Evolutionary conservation across 92 coral and sea anemone species (phyloP), one percentile per base, ranked within the genome.

Genomic region (Plumapathes pennacea): DNA sequence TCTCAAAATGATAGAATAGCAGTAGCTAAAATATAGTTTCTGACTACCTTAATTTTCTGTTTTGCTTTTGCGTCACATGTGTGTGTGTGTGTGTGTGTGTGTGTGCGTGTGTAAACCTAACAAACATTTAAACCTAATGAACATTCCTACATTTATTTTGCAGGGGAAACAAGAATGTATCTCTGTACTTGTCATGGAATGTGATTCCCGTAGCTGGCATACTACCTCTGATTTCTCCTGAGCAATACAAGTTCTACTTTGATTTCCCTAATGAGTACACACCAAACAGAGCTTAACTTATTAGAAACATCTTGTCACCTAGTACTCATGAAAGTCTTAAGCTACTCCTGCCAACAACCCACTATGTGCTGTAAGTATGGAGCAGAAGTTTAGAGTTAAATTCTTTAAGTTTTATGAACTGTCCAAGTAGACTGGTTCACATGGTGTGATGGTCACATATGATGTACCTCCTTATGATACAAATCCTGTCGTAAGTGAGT

Each of bases 141-240:
- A 9, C 1, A 12, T 21, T 2, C 3, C 19, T 13, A 39, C 48
- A 4, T 54, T 46, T 21, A 24, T 38, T 49, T 78, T 79, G 21
- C 80, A 92, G 97, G 79, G 90, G 97, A 41, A 73, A 76, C 56
- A 76, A 71, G 25, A 92, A 92, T 54, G 83, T 92, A 53, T 71
- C 86, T 39, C 73, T 92, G n/a, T 82, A 88, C 48, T 46, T 92
- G 41, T 92, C 97, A 2, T 92, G 96, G 97, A 92, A 92, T 57
- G 96, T 88, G 15, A 84, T 92, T 43, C 97, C 97, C 38, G 88
- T 78, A 46, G 97, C 97, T 67, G 97, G 97, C 25, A 69, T 89
- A 42, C 90, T 92, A 10, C 97, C 97, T 4, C 59, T 89, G 9
- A 55, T 84, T 25, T 64, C 60, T 64, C 79, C 48, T 14, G 72